phyloP scores from a whole-genome alignment of 2,888 invertebrate species.

The Tiliacea citrago region DNA sequence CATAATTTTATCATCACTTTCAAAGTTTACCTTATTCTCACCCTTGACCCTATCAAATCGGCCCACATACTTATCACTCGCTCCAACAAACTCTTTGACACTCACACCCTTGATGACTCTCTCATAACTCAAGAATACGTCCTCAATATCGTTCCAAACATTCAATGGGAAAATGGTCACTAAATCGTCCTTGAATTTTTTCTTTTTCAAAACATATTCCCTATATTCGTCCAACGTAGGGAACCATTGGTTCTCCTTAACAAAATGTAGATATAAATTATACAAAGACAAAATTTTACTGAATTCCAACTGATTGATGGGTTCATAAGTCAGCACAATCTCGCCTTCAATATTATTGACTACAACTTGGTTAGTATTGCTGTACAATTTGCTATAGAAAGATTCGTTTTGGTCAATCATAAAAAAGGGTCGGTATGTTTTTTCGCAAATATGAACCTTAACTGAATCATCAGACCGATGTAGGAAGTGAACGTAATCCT shows the following conservation, averaged over 20 bases:
- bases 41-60: conserved; percentile 11
- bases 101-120: not conserved
- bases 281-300: conserved; percentile 20
- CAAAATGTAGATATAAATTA: conserved; percentile 32
- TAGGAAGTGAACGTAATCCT: conserved; percentile 34
- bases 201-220: conserved; percentile 28
- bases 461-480: not conserved
- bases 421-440: conserved; percentile 38
- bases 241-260: conserved; percentile 14
- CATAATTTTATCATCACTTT: conserved; percentile 11
- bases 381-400: conserved; percentile 25
- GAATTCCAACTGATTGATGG: conserved; percentile 31
- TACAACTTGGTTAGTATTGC: not conserved
- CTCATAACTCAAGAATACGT: conserved; percentile 7
- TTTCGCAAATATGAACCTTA: conserved; percentile 18
- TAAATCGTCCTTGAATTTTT: conserved; percentile 25
- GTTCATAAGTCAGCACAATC: conserved; percentile 10
- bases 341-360: conserved; percentile 18
- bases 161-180: conserved; percentile 30
- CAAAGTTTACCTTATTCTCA: conserved; percentile 22
- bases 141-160: conserved; percentile 3
- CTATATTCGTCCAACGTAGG: conserved; percentile 30
- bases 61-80: conserved; percentile 1
- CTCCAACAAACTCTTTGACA: conserved; percentile 6
- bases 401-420: conserved; percentile 18